Base-by-base conservation (phyloP, 2,888 invertebrate species). In the Harpalus rubripes region DNA sequence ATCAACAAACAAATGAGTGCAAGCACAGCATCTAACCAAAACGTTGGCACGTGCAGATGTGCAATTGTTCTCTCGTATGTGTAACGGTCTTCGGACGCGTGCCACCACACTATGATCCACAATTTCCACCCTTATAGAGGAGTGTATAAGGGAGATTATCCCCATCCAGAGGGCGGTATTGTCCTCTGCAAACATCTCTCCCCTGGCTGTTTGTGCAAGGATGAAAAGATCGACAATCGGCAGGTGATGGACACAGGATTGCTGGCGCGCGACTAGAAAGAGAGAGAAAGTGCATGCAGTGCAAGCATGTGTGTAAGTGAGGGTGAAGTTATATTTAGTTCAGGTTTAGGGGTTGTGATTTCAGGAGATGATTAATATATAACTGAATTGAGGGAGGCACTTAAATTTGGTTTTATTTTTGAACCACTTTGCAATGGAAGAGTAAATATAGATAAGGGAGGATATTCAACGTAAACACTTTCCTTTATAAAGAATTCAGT, bases 1-100 rank as follows among this genome's bases (percentile, higher is more conserved):
- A 74, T 41, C 72, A 74, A 15, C 72, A 72, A 68, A 72, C 72
- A 74, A 74, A 74, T 74, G 72, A 74, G 72, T 74, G 72, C 68
- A 68, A 32, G 68, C 72, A 18, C 41, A 18, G 72, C 72, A 59
- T 74, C 72, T 74, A 74, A 74, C 72, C 72, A 74, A 74, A 74
- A 82, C 68, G 82, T 58, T 72, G 82, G 82, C 82, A 82, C 72
- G 82, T 72, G 82, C 82, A 82, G 82, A 82, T 82, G 82, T 82
- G 72, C 82, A 82, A 82, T 82, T 82, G 82, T 82, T 82, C 72
- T 18, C 10, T 68, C 41, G 68, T 41, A 74, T 74, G 72, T 74
- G 72, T 74, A 74, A 74, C 72, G 72, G 72, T 74, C 44, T 74
- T 44, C 44, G 41, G 68, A 74, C 72, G 72, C 72, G 72, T 74